phyloP scores from a whole-genome alignment of 2,797 vertebrate species.

The Pseudochirops cupreus region DNA sequence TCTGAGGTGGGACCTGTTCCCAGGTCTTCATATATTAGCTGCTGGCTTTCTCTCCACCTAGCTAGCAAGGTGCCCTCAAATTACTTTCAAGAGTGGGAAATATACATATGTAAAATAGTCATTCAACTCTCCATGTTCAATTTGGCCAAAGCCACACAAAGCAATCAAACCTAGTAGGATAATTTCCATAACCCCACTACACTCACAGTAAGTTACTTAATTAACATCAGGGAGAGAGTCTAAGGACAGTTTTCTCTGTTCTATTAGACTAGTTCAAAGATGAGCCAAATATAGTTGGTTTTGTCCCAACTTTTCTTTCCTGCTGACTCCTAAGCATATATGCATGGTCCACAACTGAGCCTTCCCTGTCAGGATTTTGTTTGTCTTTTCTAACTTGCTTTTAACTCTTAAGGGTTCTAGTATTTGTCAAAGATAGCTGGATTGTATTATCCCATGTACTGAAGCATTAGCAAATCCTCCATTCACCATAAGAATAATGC shows the following conservation, averaged over 20 bases:
- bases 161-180: neutral
- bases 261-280: constrained; percentile 1
- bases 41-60: constrained; percentile 20
- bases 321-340: constrained; percentile 12
- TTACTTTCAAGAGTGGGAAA: neutral
- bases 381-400: neutral
- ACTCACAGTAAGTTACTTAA: constrained; percentile 10
- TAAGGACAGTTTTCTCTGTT: constrained; percentile 9
- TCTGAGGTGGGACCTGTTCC: neutral
- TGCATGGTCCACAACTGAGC: neutral
- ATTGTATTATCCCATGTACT: constrained; percentile 21
- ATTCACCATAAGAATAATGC: neutral
- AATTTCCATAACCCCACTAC: constrained; percentile 22
- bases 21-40: constrained; percentile 39
- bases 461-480: constrained; percentile 26
- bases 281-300: neutral
- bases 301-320: neutral
- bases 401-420: constrained; percentile 39
- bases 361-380: neutral
- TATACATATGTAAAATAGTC: neutral
- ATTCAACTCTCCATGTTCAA: constrained; percentile 18
- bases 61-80: constrained; percentile 21
- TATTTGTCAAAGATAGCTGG: constrained; percentile 23
- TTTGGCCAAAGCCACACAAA: constrained; percentile 38
- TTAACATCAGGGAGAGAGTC: neutral